Conservation (phyloP, 2,888 invertebrate species). For the Arenicola marina region DNA sequence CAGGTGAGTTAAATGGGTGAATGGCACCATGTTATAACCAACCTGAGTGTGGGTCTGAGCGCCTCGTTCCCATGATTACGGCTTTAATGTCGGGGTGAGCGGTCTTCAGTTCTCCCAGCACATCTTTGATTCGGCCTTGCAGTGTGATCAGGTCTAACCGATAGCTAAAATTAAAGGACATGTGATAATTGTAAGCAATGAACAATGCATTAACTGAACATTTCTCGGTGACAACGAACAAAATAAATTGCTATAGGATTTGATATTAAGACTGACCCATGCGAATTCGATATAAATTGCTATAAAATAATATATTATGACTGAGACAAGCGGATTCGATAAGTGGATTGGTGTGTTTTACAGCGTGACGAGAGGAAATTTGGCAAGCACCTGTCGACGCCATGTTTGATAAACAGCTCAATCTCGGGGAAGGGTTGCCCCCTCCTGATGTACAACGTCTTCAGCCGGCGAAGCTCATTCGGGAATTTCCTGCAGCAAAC, state of each 20-base stretch:
- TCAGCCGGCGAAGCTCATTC: conserved; percentile 60
- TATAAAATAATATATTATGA: too few species aligned
- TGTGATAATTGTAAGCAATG: too few species aligned
- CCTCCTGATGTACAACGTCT: conserved; percentile 80
- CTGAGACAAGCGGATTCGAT: too few species aligned
- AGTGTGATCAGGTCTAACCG: conserved; percentile 72
- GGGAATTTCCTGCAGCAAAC: conserved; percentile 47
- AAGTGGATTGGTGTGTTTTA: background rate
- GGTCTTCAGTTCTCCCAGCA: conserved; percentile 70
- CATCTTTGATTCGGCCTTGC: conserved; percentile 69
- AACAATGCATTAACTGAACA: too few species aligned
- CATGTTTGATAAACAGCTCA: conserved; percentile 79
- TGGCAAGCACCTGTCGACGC: conserved; percentile 65
- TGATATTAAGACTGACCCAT: too few species aligned
- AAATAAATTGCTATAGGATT: too few species aligned
- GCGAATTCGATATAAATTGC: too few species aligned
- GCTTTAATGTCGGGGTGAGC: conserved; percentile 72
- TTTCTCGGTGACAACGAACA: too few species aligned
- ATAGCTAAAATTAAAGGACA: conserved; percentile 66
- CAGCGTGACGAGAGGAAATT: background rate
- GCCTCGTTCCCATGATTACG: conserved; percentile 88
- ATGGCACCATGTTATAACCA: too few species aligned
- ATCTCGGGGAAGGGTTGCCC: conserved; percentile 81
- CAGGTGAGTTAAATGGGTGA: too few species aligned
- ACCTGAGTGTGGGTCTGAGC: conserved; percentile 82